Conservation (phyloP, 2,888 invertebrate genomes). For the Tetropium fuscum region DNA sequence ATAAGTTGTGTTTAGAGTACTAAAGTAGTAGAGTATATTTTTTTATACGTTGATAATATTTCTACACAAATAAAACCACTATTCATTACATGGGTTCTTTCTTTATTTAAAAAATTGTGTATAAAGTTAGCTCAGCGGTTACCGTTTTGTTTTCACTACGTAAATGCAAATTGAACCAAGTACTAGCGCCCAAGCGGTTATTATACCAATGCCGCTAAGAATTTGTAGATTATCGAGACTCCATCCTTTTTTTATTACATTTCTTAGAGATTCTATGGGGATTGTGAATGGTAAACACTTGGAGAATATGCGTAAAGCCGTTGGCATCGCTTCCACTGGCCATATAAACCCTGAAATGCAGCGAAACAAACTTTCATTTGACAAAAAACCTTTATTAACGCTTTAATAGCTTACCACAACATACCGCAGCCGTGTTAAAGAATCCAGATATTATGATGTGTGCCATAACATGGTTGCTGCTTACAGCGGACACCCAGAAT, state of each 20-base stretch:
- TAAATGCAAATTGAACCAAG: conserved; percentile 51
- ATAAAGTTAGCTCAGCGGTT: too few relatives aligned
- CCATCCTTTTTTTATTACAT: conserved; percentile 82
- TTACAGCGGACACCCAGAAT: conserved; percentile 84
- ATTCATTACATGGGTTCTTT: neutral
- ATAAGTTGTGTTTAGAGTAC: conserved; percentile 11
- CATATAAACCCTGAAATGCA: conserved; percentile 74
- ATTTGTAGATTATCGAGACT: conserved; percentile 76
- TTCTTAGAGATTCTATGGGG: conserved; percentile 80
- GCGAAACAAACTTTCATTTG: conserved; percentile 11
- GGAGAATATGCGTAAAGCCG: conserved; percentile 53
- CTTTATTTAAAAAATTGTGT: neutral
- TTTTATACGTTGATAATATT: conserved; percentile 29
- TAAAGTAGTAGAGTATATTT: conserved; percentile 23
- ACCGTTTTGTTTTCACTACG: neutral
- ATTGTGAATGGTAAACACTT: conserved; percentile 78
- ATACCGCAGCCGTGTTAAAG: conserved; percentile 85
- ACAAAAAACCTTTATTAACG: too few relatives aligned
- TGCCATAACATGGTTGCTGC: conserved; percentile 82
- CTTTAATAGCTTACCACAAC: conserved; percentile 33
- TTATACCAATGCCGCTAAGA: conserved; percentile 78
- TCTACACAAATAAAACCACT: conserved; percentile 17
- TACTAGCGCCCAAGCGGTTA: conserved; percentile 71
- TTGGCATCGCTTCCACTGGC: conserved; percentile 77
- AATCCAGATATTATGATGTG: conserved; percentile 91